Conservation (phyloP, 1,140 invertebrate genomes). For the Onthophagus taurus region DNA sequence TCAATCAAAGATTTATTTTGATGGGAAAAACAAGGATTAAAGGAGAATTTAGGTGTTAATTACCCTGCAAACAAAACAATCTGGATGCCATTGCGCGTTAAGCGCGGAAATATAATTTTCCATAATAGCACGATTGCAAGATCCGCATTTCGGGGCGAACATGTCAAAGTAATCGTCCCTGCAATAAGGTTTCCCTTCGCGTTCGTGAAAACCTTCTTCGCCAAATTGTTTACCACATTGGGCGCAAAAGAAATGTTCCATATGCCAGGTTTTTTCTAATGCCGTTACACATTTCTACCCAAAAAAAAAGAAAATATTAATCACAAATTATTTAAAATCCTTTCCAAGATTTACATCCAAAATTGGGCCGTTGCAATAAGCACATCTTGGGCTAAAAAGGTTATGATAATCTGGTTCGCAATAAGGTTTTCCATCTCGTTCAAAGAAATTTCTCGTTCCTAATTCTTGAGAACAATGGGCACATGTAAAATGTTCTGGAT, state of each 20-base stretch:
- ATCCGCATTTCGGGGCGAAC: constrained; percentile 98
- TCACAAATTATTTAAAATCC: background rate
- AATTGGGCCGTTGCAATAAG: constrained; percentile 97
- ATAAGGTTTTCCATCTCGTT: constrained; percentile 90
- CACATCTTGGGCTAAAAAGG: constrained; percentile 94
- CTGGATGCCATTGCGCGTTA: constrained; percentile 97
- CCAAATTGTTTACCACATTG: constrained; percentile 96
- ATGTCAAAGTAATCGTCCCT: constrained; percentile 94
- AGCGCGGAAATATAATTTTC: constrained; percentile 98
- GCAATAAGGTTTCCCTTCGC: constrained; percentile 90
- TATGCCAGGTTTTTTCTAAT: constrained; percentile 97
- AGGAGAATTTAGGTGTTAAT: constrained; percentile 38
- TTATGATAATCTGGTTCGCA: constrained; percentile 98
- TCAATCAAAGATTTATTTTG: background rate
- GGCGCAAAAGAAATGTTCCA: constrained; percentile 98
- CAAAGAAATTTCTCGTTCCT: constrained; percentile 97
- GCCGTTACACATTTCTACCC: constrained; percentile 99
- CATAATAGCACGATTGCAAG: constrained; percentile 93
- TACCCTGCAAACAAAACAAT: constrained; percentile 99
- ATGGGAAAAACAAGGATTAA: background rate
- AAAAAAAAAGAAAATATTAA: constrained; percentile 34
- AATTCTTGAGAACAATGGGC: constrained; percentile 93
- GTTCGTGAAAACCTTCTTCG: constrained; percentile 92
- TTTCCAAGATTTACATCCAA: constrained; percentile 68
- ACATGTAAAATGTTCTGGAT: constrained; percentile 98